phyloP scores from a whole-genome alignment of 2,113 vertebrate species.

The Notarius lentiginosus region DNA sequence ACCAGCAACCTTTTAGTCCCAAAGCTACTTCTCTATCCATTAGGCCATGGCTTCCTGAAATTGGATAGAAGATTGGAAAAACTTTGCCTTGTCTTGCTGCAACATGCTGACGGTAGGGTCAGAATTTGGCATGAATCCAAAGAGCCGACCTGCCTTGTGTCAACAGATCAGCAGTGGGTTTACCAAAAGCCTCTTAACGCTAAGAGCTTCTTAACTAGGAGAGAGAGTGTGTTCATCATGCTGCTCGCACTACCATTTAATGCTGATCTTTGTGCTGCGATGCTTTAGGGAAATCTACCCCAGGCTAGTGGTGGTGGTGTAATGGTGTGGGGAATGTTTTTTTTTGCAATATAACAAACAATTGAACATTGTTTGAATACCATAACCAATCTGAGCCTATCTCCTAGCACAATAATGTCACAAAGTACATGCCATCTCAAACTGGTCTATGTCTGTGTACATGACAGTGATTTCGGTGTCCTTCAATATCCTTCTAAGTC shows the following conservation, averaged over 20 bases:
- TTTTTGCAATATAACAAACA: background rate
- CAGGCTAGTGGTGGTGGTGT: background rate
- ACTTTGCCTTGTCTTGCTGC: background rate
- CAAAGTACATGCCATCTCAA: background rate
- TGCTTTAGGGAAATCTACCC: too few relatives aligned
- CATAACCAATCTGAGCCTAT: background rate
- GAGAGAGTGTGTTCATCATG: too few relatives aligned
- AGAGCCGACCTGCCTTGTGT: background rate
- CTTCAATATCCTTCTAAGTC: background rate
- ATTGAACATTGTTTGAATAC: background rate
- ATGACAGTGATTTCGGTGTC: too few relatives aligned
- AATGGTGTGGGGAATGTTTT: background rate
- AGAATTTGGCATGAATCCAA: background rate
- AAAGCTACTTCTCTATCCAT: too few relatives aligned
- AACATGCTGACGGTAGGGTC: background rate
- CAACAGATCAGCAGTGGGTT: background rate
- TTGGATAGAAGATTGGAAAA: background rate
- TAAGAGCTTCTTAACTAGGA: too few relatives aligned
- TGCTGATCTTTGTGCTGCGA: too few relatives aligned
- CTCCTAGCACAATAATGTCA: background rate
- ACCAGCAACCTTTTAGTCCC: too few relatives aligned
- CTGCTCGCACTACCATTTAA: too few relatives aligned
- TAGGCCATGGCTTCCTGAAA: background rate
- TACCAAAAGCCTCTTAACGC: too few relatives aligned
- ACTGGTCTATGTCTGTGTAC: background rate